A percentile compares a stretch with the other conserved stretches of the same genome.
phyloP scores from a whole-genome alignment of 2,888 invertebrate species.

The Yponomeuta evonymella region DNA sequence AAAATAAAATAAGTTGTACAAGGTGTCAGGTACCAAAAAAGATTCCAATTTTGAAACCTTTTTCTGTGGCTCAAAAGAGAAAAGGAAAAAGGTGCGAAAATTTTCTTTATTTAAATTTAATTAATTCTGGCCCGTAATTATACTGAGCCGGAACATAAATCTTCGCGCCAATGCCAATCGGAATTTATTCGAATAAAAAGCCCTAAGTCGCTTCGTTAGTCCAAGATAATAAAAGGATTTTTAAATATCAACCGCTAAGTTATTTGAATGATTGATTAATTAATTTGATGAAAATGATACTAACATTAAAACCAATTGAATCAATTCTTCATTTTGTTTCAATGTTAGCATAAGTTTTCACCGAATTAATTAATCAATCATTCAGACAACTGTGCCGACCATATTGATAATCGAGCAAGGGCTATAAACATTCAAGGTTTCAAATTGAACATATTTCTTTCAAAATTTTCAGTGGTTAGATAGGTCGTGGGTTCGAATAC shows the following conservation, averaged over 20 bases:
- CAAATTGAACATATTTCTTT: too few relatives aligned
- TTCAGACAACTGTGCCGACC: background rate
- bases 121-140: constrained; percentile 43
- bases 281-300: background rate
- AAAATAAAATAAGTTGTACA: too few relatives aligned
- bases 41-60: background rate
- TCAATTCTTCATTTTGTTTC: too few relatives aligned
- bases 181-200: constrained; percentile 67
- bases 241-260: constrained; percentile 11
- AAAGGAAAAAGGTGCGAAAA: constrained; percentile 13
- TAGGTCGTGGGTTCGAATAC: too few relatives aligned
- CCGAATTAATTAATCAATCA: background rate
- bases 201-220: constrained; percentile 64
- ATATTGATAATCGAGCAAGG: too few relatives aligned
- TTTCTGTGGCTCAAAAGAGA: background rate
- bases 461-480: too few relatives aligned
- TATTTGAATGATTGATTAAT: constrained; percentile 6
- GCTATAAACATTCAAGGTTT: too few relatives aligned
- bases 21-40: background rate
- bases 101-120: constrained; percentile 25
- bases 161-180: constrained; percentile 42
- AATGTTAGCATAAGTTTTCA: too few relatives aligned
- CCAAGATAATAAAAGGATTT: constrained; percentile 54
- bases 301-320: too few relatives aligned
- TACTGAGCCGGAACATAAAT: constrained; percentile 51